These are phyloP conservation scores for Boloria selene DNA, from an alignment of 2,888 invertebrate species.

Conservation along the genomic window DNA sequence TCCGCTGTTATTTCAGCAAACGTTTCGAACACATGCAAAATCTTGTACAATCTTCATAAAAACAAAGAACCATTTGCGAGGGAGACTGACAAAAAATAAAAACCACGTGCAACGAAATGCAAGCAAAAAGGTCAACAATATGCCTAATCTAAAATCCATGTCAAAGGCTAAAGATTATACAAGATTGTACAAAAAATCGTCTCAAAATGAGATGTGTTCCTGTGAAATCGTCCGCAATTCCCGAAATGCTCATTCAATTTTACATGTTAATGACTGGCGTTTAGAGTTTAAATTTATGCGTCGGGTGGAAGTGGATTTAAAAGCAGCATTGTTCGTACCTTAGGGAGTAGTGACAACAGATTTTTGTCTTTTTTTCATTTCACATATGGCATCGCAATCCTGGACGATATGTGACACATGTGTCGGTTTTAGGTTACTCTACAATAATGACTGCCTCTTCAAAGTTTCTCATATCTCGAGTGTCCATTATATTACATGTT, in stretches of 20 bases:
- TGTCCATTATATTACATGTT: slow-evolving; percentile 65
- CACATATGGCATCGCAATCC: slow-evolving; percentile 82
- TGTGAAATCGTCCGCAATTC: slow-evolving; percentile 69
- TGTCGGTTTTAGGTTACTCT: slow-evolving; percentile 78
- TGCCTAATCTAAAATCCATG: slow-evolving; percentile 82
- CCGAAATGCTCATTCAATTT: slow-evolving; percentile 44
- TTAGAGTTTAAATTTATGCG: slow-evolving; percentile 57
- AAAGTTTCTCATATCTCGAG: slow-evolving; percentile 70
- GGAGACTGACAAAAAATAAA: slow-evolving; percentile 62
- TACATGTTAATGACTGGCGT: slow-evolving; percentile 47
- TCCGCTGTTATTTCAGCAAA: slow-evolving; percentile 42
- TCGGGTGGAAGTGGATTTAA: slow-evolving; percentile 49
- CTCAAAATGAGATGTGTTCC: slow-evolving; percentile 65
- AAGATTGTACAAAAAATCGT: slow-evolving; percentile 78
- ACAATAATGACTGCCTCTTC: slow-evolving; percentile 77
- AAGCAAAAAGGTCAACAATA: slow-evolving; percentile 81
- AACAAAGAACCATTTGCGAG: slow-evolving; percentile 64
- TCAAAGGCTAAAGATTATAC: slow-evolving; percentile 81
- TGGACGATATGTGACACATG: slow-evolving; percentile 81
- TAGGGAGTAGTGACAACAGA: slow-evolving; percentile 79
- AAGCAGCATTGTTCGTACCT: slow-evolving; percentile 77
- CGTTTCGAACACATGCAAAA: slow-evolving; percentile 69
- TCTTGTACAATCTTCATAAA: slow-evolving; percentile 62
- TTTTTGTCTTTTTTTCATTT: slow-evolving; percentile 76
- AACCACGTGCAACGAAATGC: slow-evolving; percentile 74